Base-by-base conservation (phyloP, 2,888 invertebrate species). In the Luperina testacea region DNA sequence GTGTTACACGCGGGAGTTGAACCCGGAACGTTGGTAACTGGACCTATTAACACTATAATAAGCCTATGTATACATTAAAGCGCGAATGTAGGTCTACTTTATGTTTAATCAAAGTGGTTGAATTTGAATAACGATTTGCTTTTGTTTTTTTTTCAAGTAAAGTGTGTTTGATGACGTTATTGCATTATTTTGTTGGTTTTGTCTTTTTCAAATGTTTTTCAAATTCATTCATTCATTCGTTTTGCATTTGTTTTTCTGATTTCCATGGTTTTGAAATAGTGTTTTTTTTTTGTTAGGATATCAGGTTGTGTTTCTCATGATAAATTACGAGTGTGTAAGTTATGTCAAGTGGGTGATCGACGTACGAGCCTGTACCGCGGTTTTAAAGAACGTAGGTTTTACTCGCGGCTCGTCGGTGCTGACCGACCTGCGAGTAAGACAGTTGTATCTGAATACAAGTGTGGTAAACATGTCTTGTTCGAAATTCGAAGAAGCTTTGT, bases 21-120 rank as follows among this genome's bases (percentile, higher is more conserved):
- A 95, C 96, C 96, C 96, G 96, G 96, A 95, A 96, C 89, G 70
- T 68, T 77, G 70, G 77, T 82, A 81, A 84, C 83, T 87, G 57
- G 77, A 53, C 70, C 78, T 82, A 80, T 83, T 89, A 87, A 74
- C 75, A 70, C 82, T 86, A 80, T 89, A 85, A 75, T 80, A 88
- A 83, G 73, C 75, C 82, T 83, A 76, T 84, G 78, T 87, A 79
- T 87, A 81, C 75, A 85, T 61, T 72, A 24, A 5, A 15, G n/a
- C 6, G 53, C 38, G 64, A 75, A 85, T 80, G 76, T 83, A 81
- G 82, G 82, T 87, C 65, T 88, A 70, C 42, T 42, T 7, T 82
- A 7, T 84, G 77, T 78, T 70, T 63, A 63, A n/a, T 69, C 69
- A 74, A 78, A 61, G 45, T 75, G 42, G 15, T 72, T 59, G 71